Evolutionary conservation across 2,113 vertebrate genomes (phyloP), one percentile per base, ranked within the genome.

Genomic region (Reinhardtius hippoglossoides): DNA sequence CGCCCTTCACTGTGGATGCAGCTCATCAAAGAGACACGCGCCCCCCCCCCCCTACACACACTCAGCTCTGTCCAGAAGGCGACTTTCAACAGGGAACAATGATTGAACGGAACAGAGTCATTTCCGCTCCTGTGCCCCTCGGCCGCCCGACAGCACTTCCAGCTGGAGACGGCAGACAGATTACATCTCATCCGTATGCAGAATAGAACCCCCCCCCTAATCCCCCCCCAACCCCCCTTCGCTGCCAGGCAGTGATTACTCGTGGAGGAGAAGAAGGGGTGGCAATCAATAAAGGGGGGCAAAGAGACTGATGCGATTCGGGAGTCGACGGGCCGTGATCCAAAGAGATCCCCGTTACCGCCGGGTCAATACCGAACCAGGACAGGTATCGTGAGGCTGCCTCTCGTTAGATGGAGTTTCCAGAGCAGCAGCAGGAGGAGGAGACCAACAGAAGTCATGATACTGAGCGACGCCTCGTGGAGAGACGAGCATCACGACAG

Each of bases 101-200:
- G 85, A 91, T 86, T 68, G 79, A 84, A 87, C 62, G 54, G 20
- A 88, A 62, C 81, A 74, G 74, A 86, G 71, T 86, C 67, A 74
- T 92, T 89, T 93, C 88, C 73, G 65, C 84, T 83, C 23, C 72
- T 24, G 78, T 78, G 81, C 74, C 66, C 56, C 27, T 0, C 15
- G 10, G 73, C 46, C 0, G 9, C 48, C 46, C 48, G 67, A 78
- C 50, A 80, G 20, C 78, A 73, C 88, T 78, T 89, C 78, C 83
- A 87, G 78, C 76, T 69, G 83, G 74, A 90, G 86, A 90, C 40
- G 65, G 72, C 57, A 81, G 83, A 91, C 86, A 71, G 78, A 87
- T 88, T 89, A 82, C 68, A 85, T 70, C 82, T 87, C 80, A 87
- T 92, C 89, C 61, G 48, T 85, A 92, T 92, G 89, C 88, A 85